Evolutionary conservation across 2,888 invertebrate genomes (phyloP).

Genomic region (Athripsodes cinereus): DNA sequence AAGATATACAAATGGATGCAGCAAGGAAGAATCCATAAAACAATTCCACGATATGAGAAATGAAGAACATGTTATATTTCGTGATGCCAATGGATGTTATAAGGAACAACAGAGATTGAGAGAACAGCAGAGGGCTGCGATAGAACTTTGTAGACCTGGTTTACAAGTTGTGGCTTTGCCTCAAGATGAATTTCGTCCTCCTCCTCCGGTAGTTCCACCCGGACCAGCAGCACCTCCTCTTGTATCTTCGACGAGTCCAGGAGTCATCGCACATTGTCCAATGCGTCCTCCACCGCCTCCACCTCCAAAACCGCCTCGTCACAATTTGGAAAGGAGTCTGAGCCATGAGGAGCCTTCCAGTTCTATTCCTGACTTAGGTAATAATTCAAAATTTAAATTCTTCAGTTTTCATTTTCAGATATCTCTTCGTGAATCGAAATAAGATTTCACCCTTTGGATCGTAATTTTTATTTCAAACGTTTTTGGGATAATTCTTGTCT

Average conservation of each 20-base stretch:
- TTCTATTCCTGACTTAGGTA: slow-evolving; percentile 84
- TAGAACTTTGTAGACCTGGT: slow-evolving; percentile 44
- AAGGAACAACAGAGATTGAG: slow-evolving; percentile 21
- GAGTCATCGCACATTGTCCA: slow-evolving; percentile 45
- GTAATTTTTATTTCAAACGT: too few relatives aligned
- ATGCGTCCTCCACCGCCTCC: slow-evolving; percentile 49
- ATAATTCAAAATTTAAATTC: too few relatives aligned
- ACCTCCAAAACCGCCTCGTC: slow-evolving; percentile 44
- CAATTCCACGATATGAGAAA: slow-evolving; percentile 32
- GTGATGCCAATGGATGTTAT: slow-evolving; percentile 20
- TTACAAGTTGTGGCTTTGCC: slow-evolving; percentile 39
- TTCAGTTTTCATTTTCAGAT: too few relatives aligned
- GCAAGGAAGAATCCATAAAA: slow-evolving; percentile 10
- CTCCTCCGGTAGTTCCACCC: slow-evolving; percentile 38
- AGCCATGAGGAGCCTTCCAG: slow-evolving; percentile 75
- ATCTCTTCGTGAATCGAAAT: too few relatives aligned
- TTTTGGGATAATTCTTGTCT: too few relatives aligned
- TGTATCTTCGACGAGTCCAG: slow-evolving; percentile 46
- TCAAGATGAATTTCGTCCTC: slow-evolving; percentile 37
- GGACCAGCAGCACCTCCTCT: slow-evolving; percentile 37
- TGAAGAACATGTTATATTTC: slow-evolving; percentile 41
- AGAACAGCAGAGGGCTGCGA: slow-evolving; percentile 30
- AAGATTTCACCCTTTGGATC: too few relatives aligned
- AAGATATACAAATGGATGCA: slow-evolving; percentile 23
- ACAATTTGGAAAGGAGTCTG: slow-evolving; percentile 46